Conservation (phyloP, 2,888 invertebrate genomes). For the Campoplex capitator region DNA sequence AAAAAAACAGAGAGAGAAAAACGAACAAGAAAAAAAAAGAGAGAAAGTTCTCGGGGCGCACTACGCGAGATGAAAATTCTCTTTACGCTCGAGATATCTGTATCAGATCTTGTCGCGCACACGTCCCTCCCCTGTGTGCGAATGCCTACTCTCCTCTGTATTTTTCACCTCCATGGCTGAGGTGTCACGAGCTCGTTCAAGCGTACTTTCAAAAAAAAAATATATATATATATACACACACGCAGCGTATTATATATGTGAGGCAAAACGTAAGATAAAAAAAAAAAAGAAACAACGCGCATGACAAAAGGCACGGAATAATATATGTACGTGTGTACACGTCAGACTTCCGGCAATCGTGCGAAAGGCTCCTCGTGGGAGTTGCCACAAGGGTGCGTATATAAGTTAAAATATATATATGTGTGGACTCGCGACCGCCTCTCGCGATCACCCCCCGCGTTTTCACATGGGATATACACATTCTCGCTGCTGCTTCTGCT, state of each 20-base stretch:
- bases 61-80: conserved; percentile 61
- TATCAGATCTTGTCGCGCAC: neutral
- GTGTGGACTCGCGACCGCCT: neutral
- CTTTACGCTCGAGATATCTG: conserved; percentile 30
- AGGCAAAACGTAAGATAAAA: neutral
- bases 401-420: neutral
- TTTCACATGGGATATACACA: conserved; percentile 54
- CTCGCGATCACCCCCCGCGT: conserved; percentile 9
- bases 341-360: conserved; percentile 69
- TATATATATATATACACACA: neutral
- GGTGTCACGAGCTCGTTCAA: conserved; percentile 38
- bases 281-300: conserved; percentile 7
- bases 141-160: neutral
- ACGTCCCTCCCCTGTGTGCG: neutral
- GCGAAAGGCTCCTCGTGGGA: conserved; percentile 52
- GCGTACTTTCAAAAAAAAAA: conserved; percentile 21
- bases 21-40: neutral
- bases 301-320: conserved; percentile 35
- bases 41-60: conserved; percentile 28
- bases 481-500: too few relatives aligned
- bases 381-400: conserved; percentile 46
- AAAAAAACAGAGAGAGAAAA: conserved; percentile 11
- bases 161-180: conserved; percentile 20
- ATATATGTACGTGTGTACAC: conserved; percentile 23
- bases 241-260: neutral